Evolutionary conservation across 2,888 invertebrate genomes (phyloP), one percentile per base, ranked within the genome.

Genomic region (Muschampia plurimacula): DNA sequence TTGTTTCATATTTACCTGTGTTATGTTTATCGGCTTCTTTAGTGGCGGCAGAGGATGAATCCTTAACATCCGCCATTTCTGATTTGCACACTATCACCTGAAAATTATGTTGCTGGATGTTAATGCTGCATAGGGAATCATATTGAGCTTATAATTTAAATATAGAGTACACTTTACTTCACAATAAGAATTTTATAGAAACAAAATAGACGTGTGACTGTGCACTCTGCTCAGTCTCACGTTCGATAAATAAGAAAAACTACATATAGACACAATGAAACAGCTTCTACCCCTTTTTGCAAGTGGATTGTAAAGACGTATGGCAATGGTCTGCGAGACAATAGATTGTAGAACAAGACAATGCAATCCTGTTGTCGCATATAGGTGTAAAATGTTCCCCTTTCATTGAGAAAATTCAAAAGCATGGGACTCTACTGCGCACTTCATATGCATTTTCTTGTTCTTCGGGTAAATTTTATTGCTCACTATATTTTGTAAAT

Each of bases 21-120:
- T 90, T 93, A 74, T 93, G 92, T 84, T 93, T 92, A 72, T 93
- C 91, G 75, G 81, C 80, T 52, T 80, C 83, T 77, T 91, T 89
- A 71, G 79, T 83, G 52, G 80, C 78, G 52, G 77, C 81, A 60
- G 84, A 81, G 10, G 86, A 82, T 69, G 85, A 81, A 57, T 87
- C 88, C 69, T 90, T 89, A 63, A 92, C 87, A 72, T 92, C 93
- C 66, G 92, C 92, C 93, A 93, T 93, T 66, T 65, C 59, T 49
- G 46, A 28, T n/a, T 41, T 41, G 55, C 64, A 66, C 52, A 67
- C 62, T 44, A 69, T 32, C 75, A 76, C 77, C 78, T 80, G 79
- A 36, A 79, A 78, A 64, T 7, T 7, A 57, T 28, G 57, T 57
- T 28, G 7, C 9, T 12, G 28, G 57, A 57, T 57, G 28, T 28